These are phyloP conservation scores for Himalopsyche kuldschensis DNA, from an alignment of 2,888 invertebrate species.

Conservation along the genomic window DNA sequence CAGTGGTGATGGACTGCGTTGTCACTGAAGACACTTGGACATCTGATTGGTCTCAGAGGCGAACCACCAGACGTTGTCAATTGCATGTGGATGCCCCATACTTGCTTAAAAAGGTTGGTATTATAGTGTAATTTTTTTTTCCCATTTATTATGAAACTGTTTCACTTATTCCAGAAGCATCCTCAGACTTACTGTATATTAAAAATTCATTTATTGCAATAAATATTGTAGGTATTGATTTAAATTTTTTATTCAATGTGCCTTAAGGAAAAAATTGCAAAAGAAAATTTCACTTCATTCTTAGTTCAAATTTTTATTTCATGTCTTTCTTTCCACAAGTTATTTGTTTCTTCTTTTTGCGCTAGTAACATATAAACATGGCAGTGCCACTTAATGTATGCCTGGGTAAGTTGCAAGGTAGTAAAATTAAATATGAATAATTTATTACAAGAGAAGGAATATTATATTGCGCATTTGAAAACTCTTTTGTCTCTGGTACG, in stretches of 20 bases:
- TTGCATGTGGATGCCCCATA: slow-evolving; percentile 93
- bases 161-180: too few species aligned
- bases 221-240: too few species aligned
- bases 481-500: not conserved
- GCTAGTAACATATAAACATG: not conserved
- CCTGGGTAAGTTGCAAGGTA: not conserved
- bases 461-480: not conserved
- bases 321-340: too few species aligned
- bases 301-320: too few species aligned
- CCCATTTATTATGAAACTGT: too few species aligned
- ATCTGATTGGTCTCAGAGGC: slow-evolving; percentile 75
- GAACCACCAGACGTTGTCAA: slow-evolving; percentile 84
- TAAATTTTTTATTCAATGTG: too few species aligned
- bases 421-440: not conserved
- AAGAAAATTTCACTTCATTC: too few species aligned
- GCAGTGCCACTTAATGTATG: not conserved
- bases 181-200: too few species aligned
- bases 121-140: too few species aligned
- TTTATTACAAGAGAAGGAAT: not conserved
- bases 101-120: slow-evolving; percentile 81
- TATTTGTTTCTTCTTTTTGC: too few species aligned
- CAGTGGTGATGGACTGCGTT: slow-evolving; percentile 88
- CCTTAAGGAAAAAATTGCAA: too few species aligned
- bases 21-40: slow-evolving; percentile 76
- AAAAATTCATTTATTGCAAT: too few species aligned